Percentiles rank a stretch among this genome's conserved stretches.
phyloP scores from a whole-genome alignment of 2,797 vertebrate genomes.

The Hypotaenidia philippensis region DNA sequence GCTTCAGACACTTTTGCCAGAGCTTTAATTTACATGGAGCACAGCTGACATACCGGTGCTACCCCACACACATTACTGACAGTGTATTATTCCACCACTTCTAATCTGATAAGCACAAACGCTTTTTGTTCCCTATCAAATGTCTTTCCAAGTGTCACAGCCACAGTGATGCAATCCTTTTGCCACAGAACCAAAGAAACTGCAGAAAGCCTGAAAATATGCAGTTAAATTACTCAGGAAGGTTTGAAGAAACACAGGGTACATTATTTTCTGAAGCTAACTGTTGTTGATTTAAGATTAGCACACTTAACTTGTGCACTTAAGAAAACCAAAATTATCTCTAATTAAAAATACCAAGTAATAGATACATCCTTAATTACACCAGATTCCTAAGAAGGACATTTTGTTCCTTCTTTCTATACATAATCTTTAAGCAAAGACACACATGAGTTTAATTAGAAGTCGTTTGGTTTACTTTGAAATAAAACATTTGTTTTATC shows the following conservation, averaged over 20 bases:
- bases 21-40: conserved; percentile 81
- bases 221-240: background rate
- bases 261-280: conserved; percentile 24
- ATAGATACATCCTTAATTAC: conserved; percentile 16
- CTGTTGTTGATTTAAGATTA: conserved; percentile 45
- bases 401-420: conserved; percentile 26
- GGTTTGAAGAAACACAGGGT: conserved; percentile 19
- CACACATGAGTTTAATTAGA: conserved; percentile 11
- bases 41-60: conserved; percentile 73
- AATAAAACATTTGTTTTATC: conserved; percentile 65
- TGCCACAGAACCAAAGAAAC: conserved; percentile 16
- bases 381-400: background rate
- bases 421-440: background rate
- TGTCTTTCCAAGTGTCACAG: conserved; percentile 47
- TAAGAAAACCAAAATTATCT: conserved; percentile 8
- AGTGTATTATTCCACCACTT: conserved; percentile 27
- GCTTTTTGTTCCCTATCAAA: conserved; percentile 34
- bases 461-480: conserved; percentile 28
- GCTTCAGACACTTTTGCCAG: conserved; percentile 77
- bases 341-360: conserved; percentile 26
- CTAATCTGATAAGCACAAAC: conserved; percentile 69
- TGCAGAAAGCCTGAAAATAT: conserved; percentile 9
- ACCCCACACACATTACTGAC: conserved; percentile 61
- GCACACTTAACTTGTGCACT: background rate
- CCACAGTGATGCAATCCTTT: conserved; percentile 45